Percentiles rank a stretch among this genome's conserved stretches.
These are phyloP conservation scores for Cantharis rufa DNA, from an alignment of 2,888 invertebrate genomes.

Conservation along the genomic window DNA sequence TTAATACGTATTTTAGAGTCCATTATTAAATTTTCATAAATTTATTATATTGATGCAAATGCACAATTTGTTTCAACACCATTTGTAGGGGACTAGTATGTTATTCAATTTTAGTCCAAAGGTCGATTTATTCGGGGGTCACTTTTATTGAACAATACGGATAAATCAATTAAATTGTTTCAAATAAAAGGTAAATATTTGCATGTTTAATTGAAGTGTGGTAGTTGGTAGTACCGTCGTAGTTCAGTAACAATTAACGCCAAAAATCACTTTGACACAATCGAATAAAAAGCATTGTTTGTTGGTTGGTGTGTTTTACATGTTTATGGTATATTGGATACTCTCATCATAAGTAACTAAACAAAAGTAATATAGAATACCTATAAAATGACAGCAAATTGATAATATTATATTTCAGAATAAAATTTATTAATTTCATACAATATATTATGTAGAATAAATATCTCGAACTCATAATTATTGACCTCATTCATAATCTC, in stretches of 20 bases:
- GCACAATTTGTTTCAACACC: neutral
- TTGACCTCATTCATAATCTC: too few species aligned
- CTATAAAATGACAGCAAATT: neutral
- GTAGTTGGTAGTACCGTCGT: neutral
- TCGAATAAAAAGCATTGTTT: too few species aligned
- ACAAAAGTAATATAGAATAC: too few species aligned
- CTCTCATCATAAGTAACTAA: too few species aligned
- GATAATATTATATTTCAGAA: neutral
- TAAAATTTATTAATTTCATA: too few species aligned
- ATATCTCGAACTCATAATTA: too few species aligned
- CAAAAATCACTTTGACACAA: too few species aligned
- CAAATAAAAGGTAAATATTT: neutral
- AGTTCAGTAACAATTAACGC: too few species aligned
- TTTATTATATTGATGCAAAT: neutral
- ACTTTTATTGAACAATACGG: neutral
- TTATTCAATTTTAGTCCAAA: neutral
- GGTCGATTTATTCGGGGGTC: neutral
- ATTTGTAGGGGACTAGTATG: neutral
- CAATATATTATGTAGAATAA: too few species aligned
- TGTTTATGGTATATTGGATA: too few species aligned
- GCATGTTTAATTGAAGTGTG: neutral
- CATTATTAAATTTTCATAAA: neutral
- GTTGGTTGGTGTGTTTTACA: too few species aligned
- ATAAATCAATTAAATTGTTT: neutral
- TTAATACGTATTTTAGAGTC: neutral